Conservation (phyloP, 2,888 invertebrate genomes). For the Drosophila algonquin region DNA sequence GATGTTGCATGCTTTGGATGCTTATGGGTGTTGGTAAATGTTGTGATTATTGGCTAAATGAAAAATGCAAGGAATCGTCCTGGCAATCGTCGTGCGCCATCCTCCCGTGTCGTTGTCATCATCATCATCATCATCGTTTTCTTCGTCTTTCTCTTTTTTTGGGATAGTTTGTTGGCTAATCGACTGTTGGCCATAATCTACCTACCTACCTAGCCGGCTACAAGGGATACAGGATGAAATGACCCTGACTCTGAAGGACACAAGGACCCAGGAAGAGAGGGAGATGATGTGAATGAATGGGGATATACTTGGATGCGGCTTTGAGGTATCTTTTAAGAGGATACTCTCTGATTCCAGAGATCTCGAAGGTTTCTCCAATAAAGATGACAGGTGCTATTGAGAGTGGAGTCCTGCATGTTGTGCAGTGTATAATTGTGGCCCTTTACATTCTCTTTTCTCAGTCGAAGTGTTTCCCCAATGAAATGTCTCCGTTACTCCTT, state of each 20-base stretch:
- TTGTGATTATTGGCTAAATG: slow-evolving; percentile 74
- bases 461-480: too few relatives aligned
- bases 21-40: slow-evolving; percentile 64
- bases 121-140: slow-evolving; percentile 16
- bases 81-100: slow-evolving; percentile 39
- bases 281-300: background rate
- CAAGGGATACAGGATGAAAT: background rate
- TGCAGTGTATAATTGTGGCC: too few relatives aligned
- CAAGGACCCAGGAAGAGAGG: background rate
- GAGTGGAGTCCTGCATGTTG: too few relatives aligned
- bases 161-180: slow-evolving; percentile 23
- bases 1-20: slow-evolving; percentile 48
- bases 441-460: too few relatives aligned
- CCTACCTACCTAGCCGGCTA: background rate
- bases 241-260: background rate
- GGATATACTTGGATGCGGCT: background rate
- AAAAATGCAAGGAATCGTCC: slow-evolving; percentile 59
- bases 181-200: background rate
- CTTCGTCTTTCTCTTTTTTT: slow-evolving; percentile 17
- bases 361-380: too few relatives aligned
- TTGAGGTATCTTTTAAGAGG: background rate
- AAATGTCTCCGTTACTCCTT: background rate
- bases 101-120: background rate
- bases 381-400: too few relatives aligned
- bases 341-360: background rate